phyloP scores from a whole-genome alignment of 2,888 invertebrate species.

The Drosophila acutilabella region DNA sequence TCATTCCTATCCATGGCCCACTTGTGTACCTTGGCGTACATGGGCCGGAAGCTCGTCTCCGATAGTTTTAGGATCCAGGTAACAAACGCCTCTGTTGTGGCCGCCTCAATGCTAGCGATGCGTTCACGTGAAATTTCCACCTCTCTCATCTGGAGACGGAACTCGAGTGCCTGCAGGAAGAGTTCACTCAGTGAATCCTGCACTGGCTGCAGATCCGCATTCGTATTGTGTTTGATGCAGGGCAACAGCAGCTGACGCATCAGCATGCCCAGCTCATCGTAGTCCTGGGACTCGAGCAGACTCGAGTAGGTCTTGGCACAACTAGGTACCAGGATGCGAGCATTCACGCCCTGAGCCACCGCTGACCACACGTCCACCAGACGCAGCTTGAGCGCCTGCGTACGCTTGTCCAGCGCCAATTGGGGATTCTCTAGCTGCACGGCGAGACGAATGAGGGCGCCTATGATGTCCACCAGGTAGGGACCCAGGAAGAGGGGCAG shows the following conservation, averaged over 20 bases:
- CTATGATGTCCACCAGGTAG: conserved; percentile 90
- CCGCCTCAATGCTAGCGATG: conserved; percentile 89
- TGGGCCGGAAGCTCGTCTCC: conserved; percentile 94
- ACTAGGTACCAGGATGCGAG: conserved; percentile 91
- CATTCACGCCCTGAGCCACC: conserved; percentile 89
- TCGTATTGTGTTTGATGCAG: conserved; percentile 88
- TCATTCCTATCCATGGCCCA: conserved; percentile 90
- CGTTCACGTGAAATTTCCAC: conserved; percentile 80
- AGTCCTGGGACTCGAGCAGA: conserved; percentile 87
- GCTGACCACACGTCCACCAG: conserved; percentile 88
- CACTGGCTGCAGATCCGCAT: conserved; percentile 88
- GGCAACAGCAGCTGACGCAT: conserved; percentile 91
- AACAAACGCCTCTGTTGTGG: conserved; percentile 91
- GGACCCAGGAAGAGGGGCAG: conserved; percentile 94
- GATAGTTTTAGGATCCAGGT: conserved; percentile 94
- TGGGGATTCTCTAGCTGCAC: conserved; percentile 81
- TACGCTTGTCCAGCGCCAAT: conserved; percentile 85
- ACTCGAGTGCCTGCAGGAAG: conserved; percentile 90
- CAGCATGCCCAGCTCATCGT: conserved; percentile 88
- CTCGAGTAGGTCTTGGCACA: conserved; percentile 88
- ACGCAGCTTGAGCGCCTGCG: conserved; percentile 87
- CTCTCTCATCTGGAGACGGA: conserved; percentile 87
- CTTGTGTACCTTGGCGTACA: conserved; percentile 94
- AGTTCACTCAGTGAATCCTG: conserved; percentile 90
- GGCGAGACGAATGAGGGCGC: conserved; percentile 87